A percentile compares a stretch with the other conserved stretches of the same genome.
phyloP scores from a whole-genome alignment of 2,797 vertebrate species.

The Linurgus olivaceus region DNA sequence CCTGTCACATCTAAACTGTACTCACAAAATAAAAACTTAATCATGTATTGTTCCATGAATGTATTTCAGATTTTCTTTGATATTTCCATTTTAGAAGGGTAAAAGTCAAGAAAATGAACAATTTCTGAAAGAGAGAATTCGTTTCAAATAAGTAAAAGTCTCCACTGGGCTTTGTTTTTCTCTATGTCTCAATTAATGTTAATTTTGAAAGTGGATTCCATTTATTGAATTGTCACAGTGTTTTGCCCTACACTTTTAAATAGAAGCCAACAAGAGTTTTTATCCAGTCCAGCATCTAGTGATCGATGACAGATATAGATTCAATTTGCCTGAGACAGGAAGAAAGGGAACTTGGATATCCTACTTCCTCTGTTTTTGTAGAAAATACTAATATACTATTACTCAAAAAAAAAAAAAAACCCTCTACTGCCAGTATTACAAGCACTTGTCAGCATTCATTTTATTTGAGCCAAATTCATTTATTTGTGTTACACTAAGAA shows the following conservation, averaged over 20 bases:
- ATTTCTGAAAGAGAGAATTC: not conserved
- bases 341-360: conserved; percentile 8
- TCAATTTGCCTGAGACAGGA: conserved; percentile 9
- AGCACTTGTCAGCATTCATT: not conserved
- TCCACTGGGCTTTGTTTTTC: not conserved
- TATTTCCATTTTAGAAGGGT: not conserved
- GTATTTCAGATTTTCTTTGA: not conserved
- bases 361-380: not conserved
- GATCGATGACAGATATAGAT: conserved; percentile 10
- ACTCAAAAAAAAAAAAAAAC: not conserved
- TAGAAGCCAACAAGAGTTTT: not conserved
- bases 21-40: not conserved
- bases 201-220: not conserved
- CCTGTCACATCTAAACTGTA: not conserved
- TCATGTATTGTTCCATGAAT: not conserved
- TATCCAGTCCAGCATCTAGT: not conserved
- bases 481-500: conserved; percentile 29
- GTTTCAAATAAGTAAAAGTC: not conserved
- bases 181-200: not conserved
- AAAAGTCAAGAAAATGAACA: not conserved
- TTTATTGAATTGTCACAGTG: not conserved
- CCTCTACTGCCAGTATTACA: not conserved
- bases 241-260: not conserved
- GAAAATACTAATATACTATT: not conserved
- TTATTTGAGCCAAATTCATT: conserved; percentile 32